Evolutionary conservation across 2,888 invertebrate genomes (phyloP), one percentile per base, ranked within the genome.

Genomic region (Pemphredon lugubris): DNA sequence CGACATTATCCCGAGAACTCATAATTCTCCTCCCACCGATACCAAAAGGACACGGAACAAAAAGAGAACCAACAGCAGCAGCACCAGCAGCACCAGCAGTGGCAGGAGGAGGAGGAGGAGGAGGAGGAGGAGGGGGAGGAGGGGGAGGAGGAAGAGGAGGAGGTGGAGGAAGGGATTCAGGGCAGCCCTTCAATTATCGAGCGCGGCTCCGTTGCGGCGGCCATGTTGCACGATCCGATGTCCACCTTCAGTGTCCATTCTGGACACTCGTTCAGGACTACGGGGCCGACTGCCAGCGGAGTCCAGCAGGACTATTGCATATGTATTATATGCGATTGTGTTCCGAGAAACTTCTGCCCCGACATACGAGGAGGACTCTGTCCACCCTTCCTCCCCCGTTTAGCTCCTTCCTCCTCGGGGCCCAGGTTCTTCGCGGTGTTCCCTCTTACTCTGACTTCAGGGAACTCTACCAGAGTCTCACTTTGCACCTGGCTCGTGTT

Each of bases 321-420:
- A 88, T 88, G 87, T 88, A 88, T 87, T 88, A 88, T 87, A 86
- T 85, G 87, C 89, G 88, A 89, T 89, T 89, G 88, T 88, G 86
- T 89, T 89, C 88, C 85, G 78, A 88, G 88, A 88, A 89, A 85
- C 87, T 81, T 79, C 80, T 82, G 83, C 71, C 77, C n/a, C 83
- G 81, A 81, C 83, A 84, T 84, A 83, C 81, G 75, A 80, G 81
- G 75, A 79, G 81, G 75, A 79, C 83, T 83, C 81, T 81, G 83
- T 82, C 76, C 81, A 44, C 59, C 57, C 64, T 71, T 72, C 72
- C 68, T 58, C 57, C 16, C 30, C 50, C 55, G 32, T 67, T 60
- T 61, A 7, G 14, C 67, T 64, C 53, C 63, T 77, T 73, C 53
- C 57, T 68, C 59, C 65, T 66, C 42, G 50, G 18, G 54, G 39